Conservation (phyloP, 1,140 invertebrate species). For the Macrosteles quadrilineatus region DNA sequence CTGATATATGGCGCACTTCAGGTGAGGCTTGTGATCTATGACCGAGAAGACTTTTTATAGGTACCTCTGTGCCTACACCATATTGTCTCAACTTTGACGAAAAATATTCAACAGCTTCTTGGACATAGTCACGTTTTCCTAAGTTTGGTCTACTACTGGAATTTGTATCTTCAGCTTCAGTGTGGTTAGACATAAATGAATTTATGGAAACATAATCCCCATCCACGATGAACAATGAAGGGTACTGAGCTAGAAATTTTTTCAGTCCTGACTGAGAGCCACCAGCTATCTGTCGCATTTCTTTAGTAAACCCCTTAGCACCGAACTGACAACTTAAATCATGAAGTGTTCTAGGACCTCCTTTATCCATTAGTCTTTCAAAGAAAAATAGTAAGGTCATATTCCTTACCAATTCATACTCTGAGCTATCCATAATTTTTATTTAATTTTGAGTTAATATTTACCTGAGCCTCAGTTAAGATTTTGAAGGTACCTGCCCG, state of each 20-base stretch:
- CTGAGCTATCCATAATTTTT: constrained; percentile 91
- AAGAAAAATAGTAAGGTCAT: constrained; percentile 95
- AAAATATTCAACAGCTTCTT: constrained; percentile 95
- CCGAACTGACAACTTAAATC: constrained; percentile 96
- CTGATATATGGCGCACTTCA: constrained; percentile 93
- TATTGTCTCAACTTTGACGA: constrained; percentile 87
- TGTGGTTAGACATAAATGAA: constrained; percentile 60
- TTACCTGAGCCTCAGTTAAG: too few species aligned
- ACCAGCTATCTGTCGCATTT: constrained; percentile 93
- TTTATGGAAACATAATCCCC: constrained; percentile 91
- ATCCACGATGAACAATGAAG: constrained; percentile 86
- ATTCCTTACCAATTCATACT: constrained; percentile 91
- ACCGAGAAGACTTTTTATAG: constrained; percentile 91
- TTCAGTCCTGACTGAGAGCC: constrained; percentile 91
- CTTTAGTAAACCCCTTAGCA: constrained; percentile 93
- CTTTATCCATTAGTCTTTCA: constrained; percentile 91
- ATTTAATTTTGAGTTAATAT: neutral
- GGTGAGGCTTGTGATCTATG: constrained; percentile 93
- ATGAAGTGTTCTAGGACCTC: constrained; percentile 89
- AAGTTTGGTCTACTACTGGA: constrained; percentile 40
- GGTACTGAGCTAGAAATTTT: constrained; percentile 89
- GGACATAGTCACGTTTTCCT: constrained; percentile 80
- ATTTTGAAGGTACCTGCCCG: too few species aligned
- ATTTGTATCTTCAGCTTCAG: constrained; percentile 47
- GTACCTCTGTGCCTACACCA: constrained; percentile 85